Evolutionary conservation across 2,888 invertebrate species (phyloP).

Genomic region (Polyommatus iphigenia): DNA sequence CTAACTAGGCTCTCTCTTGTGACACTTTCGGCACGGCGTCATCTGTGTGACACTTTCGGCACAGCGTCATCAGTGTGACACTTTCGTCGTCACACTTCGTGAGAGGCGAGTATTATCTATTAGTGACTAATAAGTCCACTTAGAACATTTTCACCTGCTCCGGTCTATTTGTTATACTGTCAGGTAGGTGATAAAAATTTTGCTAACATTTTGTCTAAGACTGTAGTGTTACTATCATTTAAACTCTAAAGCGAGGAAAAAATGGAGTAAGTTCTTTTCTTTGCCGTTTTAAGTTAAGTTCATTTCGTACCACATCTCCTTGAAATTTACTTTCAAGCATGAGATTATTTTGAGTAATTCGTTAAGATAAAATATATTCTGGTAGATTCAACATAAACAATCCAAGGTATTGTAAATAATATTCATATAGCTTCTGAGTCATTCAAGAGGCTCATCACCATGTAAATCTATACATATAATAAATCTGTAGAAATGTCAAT

Average conservation of each 20-base stretch:
- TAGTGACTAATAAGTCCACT: neutral
- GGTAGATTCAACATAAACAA: neutral
- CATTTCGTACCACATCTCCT: too few relatives aligned
- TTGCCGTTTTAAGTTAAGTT: too few relatives aligned
- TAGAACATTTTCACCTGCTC: neutral
- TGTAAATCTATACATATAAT: too few relatives aligned
- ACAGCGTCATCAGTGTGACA: neutral
- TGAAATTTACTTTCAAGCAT: too few relatives aligned
- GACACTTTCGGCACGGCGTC: neutral
- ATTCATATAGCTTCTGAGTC: constrained; percentile 16
- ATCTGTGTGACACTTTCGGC: neutral
- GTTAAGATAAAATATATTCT: too few relatives aligned
- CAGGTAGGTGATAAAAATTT: neutral
- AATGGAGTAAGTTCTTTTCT: too few relatives aligned
- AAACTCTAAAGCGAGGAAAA: too few relatives aligned
- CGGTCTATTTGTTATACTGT: neutral
- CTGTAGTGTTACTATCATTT: neutral
- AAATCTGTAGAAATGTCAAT: too few relatives aligned
- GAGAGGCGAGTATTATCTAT: neutral
- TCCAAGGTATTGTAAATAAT: neutral
- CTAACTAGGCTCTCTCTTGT: constrained; percentile 15
- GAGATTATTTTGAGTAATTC: too few relatives aligned
- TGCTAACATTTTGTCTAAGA: neutral
- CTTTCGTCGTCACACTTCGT: neutral
- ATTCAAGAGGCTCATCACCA: neutral